Evolutionary conservation across 2,797 vertebrate genomes (phyloP).

Genomic region (Nothura maculosa): DNA sequence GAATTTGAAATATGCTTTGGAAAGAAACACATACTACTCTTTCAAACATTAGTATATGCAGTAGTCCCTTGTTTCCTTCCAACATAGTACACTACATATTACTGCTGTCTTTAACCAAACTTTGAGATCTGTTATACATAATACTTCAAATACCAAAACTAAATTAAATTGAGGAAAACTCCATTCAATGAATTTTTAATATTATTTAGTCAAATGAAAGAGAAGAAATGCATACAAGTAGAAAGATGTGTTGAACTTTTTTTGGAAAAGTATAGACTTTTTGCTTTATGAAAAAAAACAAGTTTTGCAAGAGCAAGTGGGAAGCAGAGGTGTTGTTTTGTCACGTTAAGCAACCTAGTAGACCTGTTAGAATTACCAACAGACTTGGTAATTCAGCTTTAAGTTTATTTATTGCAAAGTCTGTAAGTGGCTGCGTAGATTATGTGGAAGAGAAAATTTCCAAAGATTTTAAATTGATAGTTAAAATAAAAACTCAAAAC

Average conservation of each 20-base stretch:
- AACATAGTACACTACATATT: neutral
- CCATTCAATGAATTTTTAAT: neutral
- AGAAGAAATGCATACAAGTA: neutral
- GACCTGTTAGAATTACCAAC: too few species aligned
- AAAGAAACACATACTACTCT: neutral
- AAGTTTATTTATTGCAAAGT: neutral
- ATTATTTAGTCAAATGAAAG: neutral
- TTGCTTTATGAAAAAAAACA: neutral
- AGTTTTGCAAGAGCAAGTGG: neutral
- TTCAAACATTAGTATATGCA: neutral
- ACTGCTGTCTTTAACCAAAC: neutral
- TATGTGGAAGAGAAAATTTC: neutral
- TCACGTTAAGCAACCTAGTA: neutral
- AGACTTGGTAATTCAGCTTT: neutral
- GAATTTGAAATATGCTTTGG: too few species aligned
- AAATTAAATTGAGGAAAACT: neutral
- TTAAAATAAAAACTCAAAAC: neutral
- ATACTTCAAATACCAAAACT: neutral
- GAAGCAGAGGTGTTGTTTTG: neutral
- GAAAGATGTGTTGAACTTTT: neutral
- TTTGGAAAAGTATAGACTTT: neutral
- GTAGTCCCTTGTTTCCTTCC: neutral
- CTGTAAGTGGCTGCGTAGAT: neutral
- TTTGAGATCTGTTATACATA: neutral
- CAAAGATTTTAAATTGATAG: neutral